phyloP scores from a whole-genome alignment of 2,888 invertebrate genomes.

The Anoncus sp. region DNA sequence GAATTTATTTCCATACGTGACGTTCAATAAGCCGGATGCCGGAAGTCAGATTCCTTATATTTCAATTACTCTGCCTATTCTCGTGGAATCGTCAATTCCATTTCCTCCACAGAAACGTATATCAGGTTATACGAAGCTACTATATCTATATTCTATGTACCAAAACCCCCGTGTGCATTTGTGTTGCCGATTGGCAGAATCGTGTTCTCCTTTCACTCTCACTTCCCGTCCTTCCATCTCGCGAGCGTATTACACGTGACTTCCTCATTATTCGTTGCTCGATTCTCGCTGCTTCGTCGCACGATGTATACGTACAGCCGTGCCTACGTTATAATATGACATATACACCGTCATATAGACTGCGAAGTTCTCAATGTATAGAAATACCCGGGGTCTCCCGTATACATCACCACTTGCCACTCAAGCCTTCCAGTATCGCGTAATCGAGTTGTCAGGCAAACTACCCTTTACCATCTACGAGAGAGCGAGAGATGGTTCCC shows the following conservation, averaged over 20 bases:
- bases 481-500: slow-evolving; percentile 38
- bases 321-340: slow-evolving; percentile 33
- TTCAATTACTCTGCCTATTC: slow-evolving; percentile 25
- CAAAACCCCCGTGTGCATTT: slow-evolving; percentile 24
- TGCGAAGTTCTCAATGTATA: slow-evolving; percentile 36
- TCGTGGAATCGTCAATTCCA: slow-evolving; percentile 25
- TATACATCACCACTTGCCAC: slow-evolving; percentile 78
- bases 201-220: slow-evolving; percentile 14
- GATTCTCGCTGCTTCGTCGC: slow-evolving; percentile 35
- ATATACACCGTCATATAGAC: slow-evolving; percentile 24
- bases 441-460: slow-evolving; percentile 80
- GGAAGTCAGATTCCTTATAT: slow-evolving; percentile 38
- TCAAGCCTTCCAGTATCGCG: slow-evolving; percentile 74
- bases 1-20: slow-evolving; percentile 12
- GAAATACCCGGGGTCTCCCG: slow-evolving; percentile 31
- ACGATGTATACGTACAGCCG: slow-evolving; percentile 10
- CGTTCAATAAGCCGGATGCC: slow-evolving; percentile 7
- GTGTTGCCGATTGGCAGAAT: slow-evolving; percentile 23
- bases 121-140: slow-evolving; percentile 17
- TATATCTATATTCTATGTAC: not conserved
- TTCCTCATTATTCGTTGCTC: slow-evolving; percentile 56
- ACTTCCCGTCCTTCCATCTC: slow-evolving; percentile 12
- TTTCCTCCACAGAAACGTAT: slow-evolving; percentile 18
- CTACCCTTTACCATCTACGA: slow-evolving; percentile 76
- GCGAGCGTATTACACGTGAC: slow-evolving; percentile 34